A percentile compares a stretch with the other conserved stretches of the same genome.
Evolutionary conservation across 2,113 vertebrate species (phyloP).

Genomic region (Clarias macrocephalus): DNA sequence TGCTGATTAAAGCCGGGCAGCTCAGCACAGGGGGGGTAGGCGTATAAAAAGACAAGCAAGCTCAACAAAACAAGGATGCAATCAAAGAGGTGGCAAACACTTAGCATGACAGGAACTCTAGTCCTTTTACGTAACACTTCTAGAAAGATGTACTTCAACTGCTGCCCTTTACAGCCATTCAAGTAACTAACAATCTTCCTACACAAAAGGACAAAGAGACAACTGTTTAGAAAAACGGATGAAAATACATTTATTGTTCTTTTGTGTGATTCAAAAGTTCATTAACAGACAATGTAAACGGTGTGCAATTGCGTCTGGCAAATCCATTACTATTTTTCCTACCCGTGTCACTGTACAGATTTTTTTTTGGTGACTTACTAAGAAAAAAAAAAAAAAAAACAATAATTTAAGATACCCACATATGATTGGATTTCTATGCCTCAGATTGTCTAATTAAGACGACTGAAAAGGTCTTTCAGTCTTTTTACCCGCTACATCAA

Average conservation of each 20-base stretch:
- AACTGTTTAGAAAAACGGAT: conserved; percentile 49
- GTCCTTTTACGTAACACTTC: conserved; percentile 18
- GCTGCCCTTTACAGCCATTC: conserved; percentile 13
- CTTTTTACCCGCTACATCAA: background rate
- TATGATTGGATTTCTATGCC: background rate
- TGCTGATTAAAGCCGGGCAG: conserved; percentile 75
- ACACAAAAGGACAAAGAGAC: conserved; percentile 20
- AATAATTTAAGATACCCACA: conserved; percentile 3
- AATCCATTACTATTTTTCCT: conserved; percentile 47
- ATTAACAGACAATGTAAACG: conserved; percentile 42
- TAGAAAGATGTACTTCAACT: conserved; percentile 18
- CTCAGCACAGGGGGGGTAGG: conserved; percentile 59
- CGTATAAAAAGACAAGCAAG: conserved; percentile 52
- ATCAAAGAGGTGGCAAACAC: conserved; percentile 33
- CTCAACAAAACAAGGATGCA: conserved; percentile 39
- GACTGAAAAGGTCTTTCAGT: background rate
- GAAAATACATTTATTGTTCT: conserved; percentile 61
- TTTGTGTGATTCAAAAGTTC: conserved; percentile 41
- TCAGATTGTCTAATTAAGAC: background rate
- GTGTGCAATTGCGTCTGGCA: conserved; percentile 21
- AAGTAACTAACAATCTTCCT: conserved; percentile 10
- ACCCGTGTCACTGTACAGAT: conserved; percentile 27
- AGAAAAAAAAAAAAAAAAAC: background rate
- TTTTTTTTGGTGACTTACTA: background rate
- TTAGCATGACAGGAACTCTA: conserved; percentile 26